phyloP scores from a whole-genome alignment of 2,113 vertebrate species.

The Myiozetetes cayanensis region DNA sequence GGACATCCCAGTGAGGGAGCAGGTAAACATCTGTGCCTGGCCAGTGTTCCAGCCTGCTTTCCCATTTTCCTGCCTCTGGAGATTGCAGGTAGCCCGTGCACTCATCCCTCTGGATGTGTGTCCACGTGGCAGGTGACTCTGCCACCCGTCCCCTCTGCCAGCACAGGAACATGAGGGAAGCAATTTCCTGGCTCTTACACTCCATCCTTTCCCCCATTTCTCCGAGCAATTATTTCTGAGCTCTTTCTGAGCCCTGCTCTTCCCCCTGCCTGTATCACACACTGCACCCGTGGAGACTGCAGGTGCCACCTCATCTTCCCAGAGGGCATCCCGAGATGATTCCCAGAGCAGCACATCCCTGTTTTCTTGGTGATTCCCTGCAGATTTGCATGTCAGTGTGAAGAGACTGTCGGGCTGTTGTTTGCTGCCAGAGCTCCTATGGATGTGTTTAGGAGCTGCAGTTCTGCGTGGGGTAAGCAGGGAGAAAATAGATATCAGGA shows the following conservation, averaged over 20 bases:
- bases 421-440: not conserved
- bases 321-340: not conserved
- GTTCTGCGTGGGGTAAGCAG: not conserved
- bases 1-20: rapidly evolving
- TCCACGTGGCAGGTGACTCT: not conserved
- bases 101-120: rapidly evolving
- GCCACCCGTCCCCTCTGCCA: not conserved
- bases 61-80: not conserved
- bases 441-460: not conserved
- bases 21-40: not conserved
- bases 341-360: not conserved
- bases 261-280: not conserved
- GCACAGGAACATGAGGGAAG: not conserved
- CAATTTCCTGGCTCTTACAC: not conserved
- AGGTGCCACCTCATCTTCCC: not conserved
- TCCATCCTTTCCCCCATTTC: not conserved
- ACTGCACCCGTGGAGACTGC: not conserved
- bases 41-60: not conserved
- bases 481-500: not conserved
- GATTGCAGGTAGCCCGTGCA: not conserved
- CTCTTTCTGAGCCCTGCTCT: not conserved
- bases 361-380: not conserved
- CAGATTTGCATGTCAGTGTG: not conserved
- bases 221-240: not conserved
- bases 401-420: not conserved